Evolutionary conservation across 2,113 vertebrate species (phyloP), one percentile per base, ranked within the genome.

Genomic region (Oriolus oriolus): DNA sequence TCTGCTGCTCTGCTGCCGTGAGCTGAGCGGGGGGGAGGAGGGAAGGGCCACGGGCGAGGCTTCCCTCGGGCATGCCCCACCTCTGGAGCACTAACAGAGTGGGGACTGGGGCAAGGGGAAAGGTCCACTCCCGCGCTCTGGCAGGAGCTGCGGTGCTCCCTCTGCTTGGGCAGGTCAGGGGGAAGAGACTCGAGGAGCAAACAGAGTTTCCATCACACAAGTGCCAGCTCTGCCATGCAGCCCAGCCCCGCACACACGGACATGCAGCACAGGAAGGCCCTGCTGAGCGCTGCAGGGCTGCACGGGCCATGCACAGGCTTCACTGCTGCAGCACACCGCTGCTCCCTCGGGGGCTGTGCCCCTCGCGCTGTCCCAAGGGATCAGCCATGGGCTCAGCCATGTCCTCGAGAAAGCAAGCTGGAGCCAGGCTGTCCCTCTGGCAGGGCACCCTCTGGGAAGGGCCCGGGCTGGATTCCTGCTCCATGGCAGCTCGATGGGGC

Each of bases 151-250:
- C 24, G 13, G 65, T 0, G 1, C 52, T 78, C 19, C 54, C 56
- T 42, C 33, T 1, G 1, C 45, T 54, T 3, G 0, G 68, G 50
- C 37, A 33, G 76, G 54, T 11, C 44, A 60, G n/a, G 28, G 74
- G 65, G 21, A 39, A 71, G 53, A 77, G 27, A 66, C 69, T 74
- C 0, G 1, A 69, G 16, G 35, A 70, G 47, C 70, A 80, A 16
- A 50, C 5, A 21, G 19, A 7, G 33, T 52, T 84, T 49, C 49
- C 42, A 23, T 27, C 4, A 4, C 88, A 85, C 4, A 3, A 1
- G 33, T 52, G 66, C 66, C 75, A 73, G 71, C 71, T 85, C 68
- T 47, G 80, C 30, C 93, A 93, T 84, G 95, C 94, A 96, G 79
- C 76, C 68, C 80, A 44, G 63, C 59, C 79, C 63, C 1, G 0